These are phyloP conservation scores for Zophobas atratus DNA, from an alignment of 1,140 invertebrate species.

Conservation along the genomic window DNA sequence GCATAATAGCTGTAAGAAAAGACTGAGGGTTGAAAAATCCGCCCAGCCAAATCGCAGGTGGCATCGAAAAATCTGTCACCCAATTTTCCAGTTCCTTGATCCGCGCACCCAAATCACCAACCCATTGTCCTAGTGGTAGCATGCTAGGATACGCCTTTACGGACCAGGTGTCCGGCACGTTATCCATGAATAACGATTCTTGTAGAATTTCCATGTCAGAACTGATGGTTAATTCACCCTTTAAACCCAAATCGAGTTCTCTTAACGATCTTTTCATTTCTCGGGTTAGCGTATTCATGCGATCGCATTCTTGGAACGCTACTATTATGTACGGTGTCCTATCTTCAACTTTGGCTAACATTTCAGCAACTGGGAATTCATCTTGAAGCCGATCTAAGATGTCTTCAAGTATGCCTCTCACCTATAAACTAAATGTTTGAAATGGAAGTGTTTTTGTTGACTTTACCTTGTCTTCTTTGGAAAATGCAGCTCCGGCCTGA, in stretches of 20 bases:
- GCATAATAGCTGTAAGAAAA: constrained; percentile 97
- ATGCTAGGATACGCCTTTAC: constrained; percentile 92
- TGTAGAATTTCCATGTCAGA: constrained; percentile 92
- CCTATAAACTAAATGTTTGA: constrained; percentile 68
- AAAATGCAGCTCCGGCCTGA: constrained; percentile 74
- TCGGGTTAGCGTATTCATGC: constrained; percentile 90
- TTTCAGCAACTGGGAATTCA: constrained; percentile 88
- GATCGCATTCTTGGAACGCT: constrained; percentile 95
- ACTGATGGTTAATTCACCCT: constrained; percentile 94
- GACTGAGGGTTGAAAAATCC: constrained; percentile 98
- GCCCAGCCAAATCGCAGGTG: constrained; percentile 90
- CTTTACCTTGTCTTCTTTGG: constrained; percentile 86
- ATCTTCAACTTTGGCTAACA: constrained; percentile 91
- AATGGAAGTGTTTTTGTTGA: not conserved
- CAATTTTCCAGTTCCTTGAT: constrained; percentile 85
- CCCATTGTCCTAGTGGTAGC: constrained; percentile 88
- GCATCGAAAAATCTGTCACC: constrained; percentile 86
- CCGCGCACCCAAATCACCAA: constrained; percentile 86
- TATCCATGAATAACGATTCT: constrained; percentile 88
- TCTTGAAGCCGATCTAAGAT: constrained; percentile 92
- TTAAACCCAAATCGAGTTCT: constrained; percentile 74
- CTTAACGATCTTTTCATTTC: constrained; percentile 87
- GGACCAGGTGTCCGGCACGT: constrained; percentile 88
- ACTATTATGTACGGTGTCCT: constrained; percentile 93
- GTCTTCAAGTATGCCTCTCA: constrained; percentile 88